Percentiles rank a stretch among this genome's conserved stretches.
phyloP scores from a whole-genome alignment of 2,113 vertebrate species.

The Cricetomys ansorgei region DNA sequence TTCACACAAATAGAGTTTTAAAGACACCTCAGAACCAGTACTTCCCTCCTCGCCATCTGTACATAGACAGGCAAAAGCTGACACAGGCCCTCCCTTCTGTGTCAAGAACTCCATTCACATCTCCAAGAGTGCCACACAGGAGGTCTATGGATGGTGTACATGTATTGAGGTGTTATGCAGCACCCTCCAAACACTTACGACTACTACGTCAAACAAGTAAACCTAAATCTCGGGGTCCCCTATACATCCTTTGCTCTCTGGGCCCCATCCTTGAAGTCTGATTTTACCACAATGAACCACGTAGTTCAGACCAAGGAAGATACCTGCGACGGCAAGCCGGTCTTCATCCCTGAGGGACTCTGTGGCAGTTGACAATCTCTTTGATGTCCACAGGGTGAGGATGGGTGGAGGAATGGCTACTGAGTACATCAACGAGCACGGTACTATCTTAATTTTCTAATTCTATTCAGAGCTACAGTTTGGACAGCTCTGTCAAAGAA shows the following conservation, averaged over 20 bases:
- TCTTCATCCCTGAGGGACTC: background rate
- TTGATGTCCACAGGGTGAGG: background rate
- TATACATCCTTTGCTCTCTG: accelerated
- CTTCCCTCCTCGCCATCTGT: background rate
- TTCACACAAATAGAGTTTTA: background rate
- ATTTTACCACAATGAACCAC: background rate
- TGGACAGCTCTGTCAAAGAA: slow-evolving; percentile 29
- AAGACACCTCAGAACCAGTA: background rate
- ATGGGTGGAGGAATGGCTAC: background rate
- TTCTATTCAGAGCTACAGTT: slow-evolving; percentile 55
- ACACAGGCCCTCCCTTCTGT: background rate
- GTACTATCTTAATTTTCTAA: slow-evolving; percentile 11
- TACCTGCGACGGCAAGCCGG: background rate
- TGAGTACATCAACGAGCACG: background rate
- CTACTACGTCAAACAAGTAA: background rate
- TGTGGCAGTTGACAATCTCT: background rate
- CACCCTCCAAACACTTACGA: background rate
- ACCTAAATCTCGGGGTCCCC: background rate
- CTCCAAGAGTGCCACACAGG: background rate
- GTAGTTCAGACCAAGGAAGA: background rate
- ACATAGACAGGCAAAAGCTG: background rate
- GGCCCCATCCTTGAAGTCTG: no score
- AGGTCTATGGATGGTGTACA: background rate
- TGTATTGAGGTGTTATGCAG: background rate
- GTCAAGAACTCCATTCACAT: background rate